phyloP scores from a whole-genome alignment of 2,888 invertebrate genomes.

The Cacoxenus indagator region DNA sequence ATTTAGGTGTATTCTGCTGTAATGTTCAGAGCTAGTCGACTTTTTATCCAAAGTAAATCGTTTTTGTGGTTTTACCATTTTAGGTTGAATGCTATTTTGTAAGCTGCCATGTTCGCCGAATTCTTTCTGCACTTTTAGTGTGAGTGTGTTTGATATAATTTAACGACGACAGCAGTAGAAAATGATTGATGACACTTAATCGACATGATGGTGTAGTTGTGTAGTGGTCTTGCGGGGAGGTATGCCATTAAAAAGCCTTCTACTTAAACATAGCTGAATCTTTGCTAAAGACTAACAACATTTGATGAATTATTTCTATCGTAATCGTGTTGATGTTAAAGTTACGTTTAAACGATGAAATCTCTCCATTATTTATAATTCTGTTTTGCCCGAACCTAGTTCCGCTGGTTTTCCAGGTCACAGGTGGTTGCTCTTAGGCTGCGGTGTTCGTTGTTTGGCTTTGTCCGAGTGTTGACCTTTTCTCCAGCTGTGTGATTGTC shows the following conservation, averaged over 20 bases:
- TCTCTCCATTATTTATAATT: slow-evolving; percentile 34
- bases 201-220: slow-evolving; percentile 43
- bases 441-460: slow-evolving; percentile 41
- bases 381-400: slow-evolving; percentile 12
- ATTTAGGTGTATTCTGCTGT: too few species aligned
- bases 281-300: not conserved
- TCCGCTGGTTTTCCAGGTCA: slow-evolving; percentile 52
- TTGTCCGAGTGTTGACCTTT: slow-evolving; percentile 27
- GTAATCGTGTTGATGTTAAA: not conserved
- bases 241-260: slow-evolving; percentile 19
- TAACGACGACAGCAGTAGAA: slow-evolving; percentile 32
- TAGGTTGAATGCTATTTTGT: slow-evolving; percentile 62
- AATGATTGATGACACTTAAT: slow-evolving; percentile 68
- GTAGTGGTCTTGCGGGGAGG: not conserved
- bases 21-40: slow-evolving; percentile 10
- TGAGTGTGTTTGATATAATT: slow-evolving; percentile 19
- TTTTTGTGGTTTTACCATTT: slow-evolving; percentile 48
- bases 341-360: not conserved
- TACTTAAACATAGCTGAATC: not conserved
- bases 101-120: slow-evolving; percentile 64
- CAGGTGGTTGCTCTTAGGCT: slow-evolving; percentile 62
- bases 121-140: slow-evolving; percentile 30
- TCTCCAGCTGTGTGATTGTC: slow-evolving; percentile 56
- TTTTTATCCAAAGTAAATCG: slow-evolving; percentile 51
- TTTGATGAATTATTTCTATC: not conserved